Conservation (phyloP, 2,888 invertebrate genomes). For the Drosophila macrospina region DNA sequence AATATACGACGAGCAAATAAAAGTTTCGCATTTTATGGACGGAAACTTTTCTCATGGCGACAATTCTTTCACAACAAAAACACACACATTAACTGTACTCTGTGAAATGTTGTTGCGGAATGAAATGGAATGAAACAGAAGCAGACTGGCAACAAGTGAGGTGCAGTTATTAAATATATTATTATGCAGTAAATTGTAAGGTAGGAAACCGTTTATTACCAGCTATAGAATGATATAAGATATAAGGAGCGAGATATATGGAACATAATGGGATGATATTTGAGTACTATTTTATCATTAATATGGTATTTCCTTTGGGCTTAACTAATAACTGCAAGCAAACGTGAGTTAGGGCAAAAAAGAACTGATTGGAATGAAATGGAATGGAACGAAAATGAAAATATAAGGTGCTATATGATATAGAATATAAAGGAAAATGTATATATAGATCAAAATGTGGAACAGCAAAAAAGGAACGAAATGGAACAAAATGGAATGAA, state of each 20-base stretch:
- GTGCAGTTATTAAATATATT: too few species aligned
- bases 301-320: too few species aligned
- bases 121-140: slow-evolving; percentile 17
- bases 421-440: too few species aligned
- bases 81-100: neutral
- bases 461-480: too few species aligned
- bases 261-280: too few species aligned
- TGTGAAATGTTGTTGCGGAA: slow-evolving; percentile 8
- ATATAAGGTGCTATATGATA: too few species aligned
- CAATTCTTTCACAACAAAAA: neutral
- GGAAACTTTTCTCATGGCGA: neutral
- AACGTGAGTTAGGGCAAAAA: neutral
- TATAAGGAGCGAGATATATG: neutral
- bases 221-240: neutral
- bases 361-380: neutral
- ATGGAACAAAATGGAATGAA: too few species aligned
- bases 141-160: too few species aligned
- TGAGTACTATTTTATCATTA: too few species aligned
- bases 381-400: slow-evolving; percentile 3
- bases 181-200: neutral
- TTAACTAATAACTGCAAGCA: too few species aligned
- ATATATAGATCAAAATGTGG: neutral
- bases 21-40: slow-evolving; percentile 12
- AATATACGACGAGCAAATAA: neutral
- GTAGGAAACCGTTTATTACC: too few species aligned